Percentiles rank a stretch among this genome's conserved stretches.
phyloP scores from a whole-genome alignment of 1,140 invertebrate species.

The Bombus superbus region DNA sequence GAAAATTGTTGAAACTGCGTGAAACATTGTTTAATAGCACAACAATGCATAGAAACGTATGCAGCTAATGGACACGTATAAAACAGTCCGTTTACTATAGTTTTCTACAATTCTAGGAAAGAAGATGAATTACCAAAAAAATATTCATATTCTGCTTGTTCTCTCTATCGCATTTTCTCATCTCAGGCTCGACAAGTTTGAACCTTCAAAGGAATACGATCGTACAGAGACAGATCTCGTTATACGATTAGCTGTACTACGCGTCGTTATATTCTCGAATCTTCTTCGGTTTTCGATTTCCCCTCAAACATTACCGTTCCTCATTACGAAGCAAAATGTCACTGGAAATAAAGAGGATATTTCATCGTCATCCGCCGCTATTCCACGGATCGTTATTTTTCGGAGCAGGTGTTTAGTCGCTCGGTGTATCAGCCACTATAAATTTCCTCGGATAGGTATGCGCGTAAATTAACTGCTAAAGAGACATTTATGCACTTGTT shows the following conservation, averaged over 20 bases:
- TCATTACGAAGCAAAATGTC: not conserved
- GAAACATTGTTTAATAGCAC: not conserved
- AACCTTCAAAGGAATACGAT: not conserved
- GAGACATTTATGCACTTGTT: slow-evolving; percentile 48
- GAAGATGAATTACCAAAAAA: not conserved
- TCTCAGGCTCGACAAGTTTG: not conserved
- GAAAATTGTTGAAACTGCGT: not conserved
- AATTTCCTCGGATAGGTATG: slow-evolving; percentile 3
- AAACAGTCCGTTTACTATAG: too few species aligned
- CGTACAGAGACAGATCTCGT: not conserved
- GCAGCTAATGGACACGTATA: too few species aligned
- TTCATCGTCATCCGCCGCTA: slow-evolving; percentile 2
- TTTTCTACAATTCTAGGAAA: too few species aligned
- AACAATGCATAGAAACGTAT: not conserved
- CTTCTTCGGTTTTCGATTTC: not conserved
- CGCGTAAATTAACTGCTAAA: slow-evolving; percentile 46
- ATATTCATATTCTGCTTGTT: not conserved
- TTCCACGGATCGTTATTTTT: slow-evolving; percentile 21
- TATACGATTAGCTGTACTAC: not conserved
- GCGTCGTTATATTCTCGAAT: not conserved
- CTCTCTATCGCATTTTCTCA: not conserved
- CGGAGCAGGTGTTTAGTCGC: not conserved
- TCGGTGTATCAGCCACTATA: slow-evolving; percentile 2
- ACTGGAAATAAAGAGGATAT: not conserved
- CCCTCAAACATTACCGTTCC: not conserved